Evolutionary conservation across 1,140 invertebrate genomes (phyloP).

Genomic region (Drosophila kanapiae): DNA sequence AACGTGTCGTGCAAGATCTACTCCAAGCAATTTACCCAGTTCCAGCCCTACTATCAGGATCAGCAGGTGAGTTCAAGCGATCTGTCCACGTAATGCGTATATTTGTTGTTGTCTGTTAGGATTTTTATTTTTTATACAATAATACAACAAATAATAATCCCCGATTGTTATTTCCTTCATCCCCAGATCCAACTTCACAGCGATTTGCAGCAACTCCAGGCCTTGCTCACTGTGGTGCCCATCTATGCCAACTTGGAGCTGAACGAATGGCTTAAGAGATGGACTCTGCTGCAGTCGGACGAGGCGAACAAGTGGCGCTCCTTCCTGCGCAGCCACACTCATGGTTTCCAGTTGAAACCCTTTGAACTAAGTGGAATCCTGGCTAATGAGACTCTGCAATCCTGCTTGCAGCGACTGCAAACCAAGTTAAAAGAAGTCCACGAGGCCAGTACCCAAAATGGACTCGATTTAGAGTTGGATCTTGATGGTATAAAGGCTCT

Average conservation of each 20-base stretch:
- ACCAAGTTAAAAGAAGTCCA: constrained; percentile 22
- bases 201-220: constrained; percentile 36
- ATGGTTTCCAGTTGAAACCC: constrained; percentile 44
- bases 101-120: no score
- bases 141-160: no score
- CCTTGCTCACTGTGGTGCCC: constrained; percentile 53
- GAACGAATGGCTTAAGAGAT: constrained; percentile 42
- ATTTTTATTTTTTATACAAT: no score
- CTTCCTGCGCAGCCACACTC: constrained; percentile 30
- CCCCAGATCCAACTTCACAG: constrained; percentile 32
- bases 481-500: constrained; percentile 17
- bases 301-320: constrained; percentile 59
- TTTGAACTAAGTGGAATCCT: constrained; percentile 39
- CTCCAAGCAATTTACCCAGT: constrained; percentile 72
- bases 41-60: constrained; percentile 71
- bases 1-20: constrained; percentile 74
- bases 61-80: constrained; percentile 60
- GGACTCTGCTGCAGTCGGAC: constrained; percentile 52
- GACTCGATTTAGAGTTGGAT: constrained; percentile 32
- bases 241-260: constrained; percentile 62
- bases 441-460: background rate
- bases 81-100: no score
- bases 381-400: constrained; percentile 7
- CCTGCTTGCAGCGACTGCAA: constrained; percentile 28
- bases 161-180: no score